Evolutionary conservation across 1,140 invertebrate species (phyloP), one percentile per base, ranked within the genome.

Genomic region (Fopius arisanus): DNA sequence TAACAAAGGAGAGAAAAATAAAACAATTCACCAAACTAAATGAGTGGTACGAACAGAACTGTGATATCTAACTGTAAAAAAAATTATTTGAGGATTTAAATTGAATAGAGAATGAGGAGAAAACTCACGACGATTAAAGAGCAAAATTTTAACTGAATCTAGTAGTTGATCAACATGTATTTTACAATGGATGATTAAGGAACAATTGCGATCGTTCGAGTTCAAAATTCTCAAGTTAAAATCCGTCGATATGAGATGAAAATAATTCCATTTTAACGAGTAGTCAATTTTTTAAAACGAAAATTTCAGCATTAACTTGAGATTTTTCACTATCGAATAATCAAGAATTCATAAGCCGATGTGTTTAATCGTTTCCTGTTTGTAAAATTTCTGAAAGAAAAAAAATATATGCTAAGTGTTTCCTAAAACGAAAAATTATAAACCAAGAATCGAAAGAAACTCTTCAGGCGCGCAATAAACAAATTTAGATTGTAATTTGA

Each of bases 11-110:
- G 78, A 63, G 77, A 83, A 68, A 67, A 66, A 75, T 79, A 70
- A 82, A 85, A 83, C 80, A 83, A 84, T 85, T 84, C 82, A 83
- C 83, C 54, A 59, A 59, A 59, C 19, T 59, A 59, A 59, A 59
- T 81, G 86, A 84, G 86, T 84, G 86, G 86, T 86, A 86, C 84
- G 86, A 88, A 88, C 86, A 88, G 83, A 88, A 88, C 86, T 88
- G 86, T 88, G 86, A 88, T 88, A 88, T 88, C 87, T 86, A 87
- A 86, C 80, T 87, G 85, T 88, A 87, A 87, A 88, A n/a, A 86
- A 43, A 80, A 83, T 79, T 59, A 59, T 59, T 59, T 59, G 54
- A 59, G 54, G 54, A 59, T 59, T 59, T 59, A 59, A 59, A 59
- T 59, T 59, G 26, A 23, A 23, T 59, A 59, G 54, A 59, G 19